Percentiles rank a stretch among this genome's conserved stretches.
These are phyloP conservation scores for Netelia virgata DNA, from an alignment of 2,888 invertebrate genomes.

Conservation along the genomic window DNA sequence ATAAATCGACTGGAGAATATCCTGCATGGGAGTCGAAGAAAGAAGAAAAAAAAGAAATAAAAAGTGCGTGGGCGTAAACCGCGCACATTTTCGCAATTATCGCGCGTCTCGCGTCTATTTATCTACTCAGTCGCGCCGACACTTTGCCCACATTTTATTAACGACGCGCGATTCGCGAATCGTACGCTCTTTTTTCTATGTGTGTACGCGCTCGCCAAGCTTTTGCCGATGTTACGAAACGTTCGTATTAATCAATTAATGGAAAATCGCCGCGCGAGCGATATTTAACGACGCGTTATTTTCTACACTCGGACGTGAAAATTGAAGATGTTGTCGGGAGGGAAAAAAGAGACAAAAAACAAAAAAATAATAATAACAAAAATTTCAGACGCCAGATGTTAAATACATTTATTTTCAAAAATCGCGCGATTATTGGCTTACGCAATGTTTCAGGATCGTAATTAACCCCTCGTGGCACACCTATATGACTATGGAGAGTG, in stretches of 20 bases:
- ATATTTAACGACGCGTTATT: not conserved
- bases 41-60: not conserved
- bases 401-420: too few species aligned
- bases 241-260: not conserved
- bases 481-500: too few species aligned
- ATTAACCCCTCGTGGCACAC: too few species aligned
- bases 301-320: not conserved
- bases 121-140: conserved; percentile 68
- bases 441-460: too few species aligned
- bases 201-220: conserved; percentile 68
- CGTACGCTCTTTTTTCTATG: conserved; percentile 60
- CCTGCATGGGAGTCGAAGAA: not conserved
- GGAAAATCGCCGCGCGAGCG: too few species aligned
- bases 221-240: not conserved
- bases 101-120: conserved; percentile 52
- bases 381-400: too few species aligned
- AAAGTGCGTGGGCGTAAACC: conserved; percentile 20
- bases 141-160: conserved; percentile 48
- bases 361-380: too few species aligned
- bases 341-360: too few species aligned
- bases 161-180: conserved; percentile 65
- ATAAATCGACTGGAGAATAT: conserved; percentile 16
- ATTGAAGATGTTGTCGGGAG: too few species aligned
- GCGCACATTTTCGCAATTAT: conserved; percentile 42
- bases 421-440: too few species aligned